A percentile compares a stretch with the other conserved stretches of the same genome.
Evolutionary conservation across 2,888 invertebrate genomes (phyloP).

Genomic region (Ectobius pallidus): DNA sequence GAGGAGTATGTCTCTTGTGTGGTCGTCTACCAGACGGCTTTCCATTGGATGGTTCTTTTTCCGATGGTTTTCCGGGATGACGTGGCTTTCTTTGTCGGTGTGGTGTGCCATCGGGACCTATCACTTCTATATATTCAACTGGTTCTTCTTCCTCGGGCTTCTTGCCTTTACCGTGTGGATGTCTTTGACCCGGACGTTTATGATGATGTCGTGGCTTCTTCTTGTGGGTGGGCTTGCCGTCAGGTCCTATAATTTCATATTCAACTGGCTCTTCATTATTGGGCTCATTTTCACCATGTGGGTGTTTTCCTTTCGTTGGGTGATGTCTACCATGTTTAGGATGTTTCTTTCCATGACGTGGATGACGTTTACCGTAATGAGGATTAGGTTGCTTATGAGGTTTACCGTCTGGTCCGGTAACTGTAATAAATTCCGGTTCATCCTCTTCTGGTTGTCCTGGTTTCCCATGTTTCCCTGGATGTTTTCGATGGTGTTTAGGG

Average conservation of each 20-base stretch:
- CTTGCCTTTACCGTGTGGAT: no score
- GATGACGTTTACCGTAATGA: background rate
- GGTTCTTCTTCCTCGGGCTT: no score
- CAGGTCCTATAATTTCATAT: no score
- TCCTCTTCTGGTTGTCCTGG: background rate
- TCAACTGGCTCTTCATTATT: background rate
- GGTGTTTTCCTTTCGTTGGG: background rate
- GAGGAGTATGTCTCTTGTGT: background rate
- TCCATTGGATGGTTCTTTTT: background rate
- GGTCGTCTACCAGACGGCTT: background rate
- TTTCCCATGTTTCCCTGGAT: background rate
- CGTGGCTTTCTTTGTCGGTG: background rate
- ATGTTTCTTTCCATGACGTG: background rate
- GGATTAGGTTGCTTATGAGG: background rate
- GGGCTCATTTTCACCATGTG: background rate
- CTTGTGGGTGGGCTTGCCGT: no score
- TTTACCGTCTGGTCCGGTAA: background rate
- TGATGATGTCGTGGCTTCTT: no score
- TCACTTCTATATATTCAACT: no score
- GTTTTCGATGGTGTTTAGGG: background rate
- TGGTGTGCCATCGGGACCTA: background rate
- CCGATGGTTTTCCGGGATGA: background rate
- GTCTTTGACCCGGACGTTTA: no score
- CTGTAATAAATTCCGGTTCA: background rate
- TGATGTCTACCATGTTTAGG: background rate